phyloP scores from a whole-genome alignment of 1,140 invertebrate species.

The Brachionus sp. region DNA sequence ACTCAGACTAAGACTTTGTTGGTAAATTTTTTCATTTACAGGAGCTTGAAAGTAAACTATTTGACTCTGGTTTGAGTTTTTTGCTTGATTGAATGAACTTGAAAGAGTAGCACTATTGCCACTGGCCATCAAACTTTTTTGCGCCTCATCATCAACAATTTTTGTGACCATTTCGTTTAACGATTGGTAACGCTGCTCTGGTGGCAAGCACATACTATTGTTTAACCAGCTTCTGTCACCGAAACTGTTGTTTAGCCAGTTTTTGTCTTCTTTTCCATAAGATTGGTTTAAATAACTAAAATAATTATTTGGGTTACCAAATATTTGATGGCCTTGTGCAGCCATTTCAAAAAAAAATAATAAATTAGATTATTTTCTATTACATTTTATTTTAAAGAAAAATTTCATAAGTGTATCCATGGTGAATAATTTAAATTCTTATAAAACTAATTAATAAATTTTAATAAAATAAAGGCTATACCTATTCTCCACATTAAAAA shows the following conservation, averaged over 20 bases:
- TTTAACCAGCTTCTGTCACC: constrained; percentile 15
- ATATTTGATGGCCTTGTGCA: constrained; percentile 4
- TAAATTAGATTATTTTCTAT: neutral
- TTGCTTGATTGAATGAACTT: neutral
- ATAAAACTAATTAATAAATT: too few relatives aligned
- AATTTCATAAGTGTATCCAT: neutral
- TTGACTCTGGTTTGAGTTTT: neutral
- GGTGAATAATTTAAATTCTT: neutral
- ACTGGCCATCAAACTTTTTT: constrained; percentile 34
- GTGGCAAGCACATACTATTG: constrained; percentile 7
- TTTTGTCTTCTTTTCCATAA: constrained; percentile 8
- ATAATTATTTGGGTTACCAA: constrained; percentile 12
- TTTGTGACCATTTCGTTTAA: constrained; percentile 33
- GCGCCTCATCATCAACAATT: constrained; percentile 24
- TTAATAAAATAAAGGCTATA: too few relatives aligned
- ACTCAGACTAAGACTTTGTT: neutral
- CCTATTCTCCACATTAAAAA: too few relatives aligned
- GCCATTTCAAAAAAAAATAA: neutral
- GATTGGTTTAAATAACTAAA: constrained; percentile 25
- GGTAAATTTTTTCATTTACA: neutral
- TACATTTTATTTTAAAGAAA: neutral
- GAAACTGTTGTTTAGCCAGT: neutral
- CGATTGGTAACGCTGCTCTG: constrained; percentile 18
- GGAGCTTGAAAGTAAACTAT: neutral
- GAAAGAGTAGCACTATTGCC: constrained; percentile 7